Base-by-base conservation (phyloP, 2,888 invertebrate genomes). In the Melanargia galathea region DNA sequence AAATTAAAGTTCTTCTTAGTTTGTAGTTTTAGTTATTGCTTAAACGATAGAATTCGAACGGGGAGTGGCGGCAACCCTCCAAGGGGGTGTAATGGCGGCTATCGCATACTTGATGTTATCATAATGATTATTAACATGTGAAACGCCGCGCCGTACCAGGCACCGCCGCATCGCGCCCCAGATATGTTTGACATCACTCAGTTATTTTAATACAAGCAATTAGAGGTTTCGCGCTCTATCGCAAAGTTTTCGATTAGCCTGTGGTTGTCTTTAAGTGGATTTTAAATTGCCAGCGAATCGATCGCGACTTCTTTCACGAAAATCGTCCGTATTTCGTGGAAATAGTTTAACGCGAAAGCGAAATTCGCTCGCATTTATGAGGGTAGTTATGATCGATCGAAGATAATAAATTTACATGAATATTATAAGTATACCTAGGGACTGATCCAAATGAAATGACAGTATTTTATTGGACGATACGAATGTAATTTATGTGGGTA, bases 81-180 rank as follows among this genome's bases (percentile, higher is more conserved):
- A 73, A 75, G 72, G 80, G 78, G 82, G 79, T n/a, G n/a, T 79
- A 79, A 74, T 79, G 75, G 74, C 75, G 82, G 84, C 87, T 86
- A 87, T 87, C 88, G 90, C 86, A 87, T 84, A 89, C 89, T 90
- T 88, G 90, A 90, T 90, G 84, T 82, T 90, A 91, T 90, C 90
- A 90, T 87, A 89, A 90, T 88, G 90, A 90, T 90, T 90, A 91
- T 90, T 90, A 90, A 91, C 90, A 90, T 90, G 91, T 90, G 87
- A 86, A 83, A 80, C 81, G 70, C 80, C 75, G 87, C 90, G 75
- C n/a, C n/a, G n/a, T n/a, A n/a, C 92, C 88, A 86, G 87, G 85
- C 83, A 78, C 86, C 79, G 83, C 76, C 80, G 79, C 76, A 79
- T 78, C 79, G 80, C 81, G 82, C 84, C 86, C 90, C 82, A 86